Evolutionary conservation across 2,888 invertebrate genomes (phyloP).

Genomic region (Stenolophus ochropezus): DNA sequence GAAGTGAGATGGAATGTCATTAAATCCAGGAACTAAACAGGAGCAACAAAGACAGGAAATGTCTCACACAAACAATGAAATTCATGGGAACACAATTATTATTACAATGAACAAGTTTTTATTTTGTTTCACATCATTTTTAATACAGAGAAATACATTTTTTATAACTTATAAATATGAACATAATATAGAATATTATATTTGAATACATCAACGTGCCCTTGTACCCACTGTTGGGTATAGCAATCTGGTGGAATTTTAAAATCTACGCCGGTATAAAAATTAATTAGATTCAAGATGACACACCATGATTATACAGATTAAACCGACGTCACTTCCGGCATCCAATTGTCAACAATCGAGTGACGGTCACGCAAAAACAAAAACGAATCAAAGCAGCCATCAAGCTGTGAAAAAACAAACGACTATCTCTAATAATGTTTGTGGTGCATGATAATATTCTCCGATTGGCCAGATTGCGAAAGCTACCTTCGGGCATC

Average conservation of each 20-base stretch:
- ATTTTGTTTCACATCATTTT: not conserved
- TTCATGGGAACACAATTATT: constrained; percentile 47
- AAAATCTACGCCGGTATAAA: not conserved
- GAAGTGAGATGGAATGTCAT: constrained; percentile 42
- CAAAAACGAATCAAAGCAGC: constrained; percentile 28
- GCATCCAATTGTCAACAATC: constrained; percentile 34
- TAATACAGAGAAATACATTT: not conserved
- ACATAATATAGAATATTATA: not conserved
- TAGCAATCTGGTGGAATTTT: no score
- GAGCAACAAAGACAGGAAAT: constrained; percentile 26
- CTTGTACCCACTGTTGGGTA: no score
- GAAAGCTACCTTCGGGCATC: constrained; percentile 22
- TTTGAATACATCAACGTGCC: not conserved
- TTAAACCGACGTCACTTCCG: constrained; percentile 29
- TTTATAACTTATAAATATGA: not conserved
- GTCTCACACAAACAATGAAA: constrained; percentile 54
- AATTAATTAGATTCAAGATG: constrained; percentile 32
- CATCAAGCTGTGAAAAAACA: constrained; percentile 5
- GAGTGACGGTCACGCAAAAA: constrained; percentile 34
- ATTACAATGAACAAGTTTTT: constrained; percentile 30
- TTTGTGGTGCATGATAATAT: constrained; percentile 41
- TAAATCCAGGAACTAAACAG: constrained; percentile 39
- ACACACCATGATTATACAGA: constrained; percentile 37
- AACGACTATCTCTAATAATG: constrained; percentile 40
- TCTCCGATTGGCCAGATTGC: constrained; percentile 33